Base-by-base conservation (phyloP, 2,797 vertebrate genomes). In the Percopsis omiscomaycus region DNA sequence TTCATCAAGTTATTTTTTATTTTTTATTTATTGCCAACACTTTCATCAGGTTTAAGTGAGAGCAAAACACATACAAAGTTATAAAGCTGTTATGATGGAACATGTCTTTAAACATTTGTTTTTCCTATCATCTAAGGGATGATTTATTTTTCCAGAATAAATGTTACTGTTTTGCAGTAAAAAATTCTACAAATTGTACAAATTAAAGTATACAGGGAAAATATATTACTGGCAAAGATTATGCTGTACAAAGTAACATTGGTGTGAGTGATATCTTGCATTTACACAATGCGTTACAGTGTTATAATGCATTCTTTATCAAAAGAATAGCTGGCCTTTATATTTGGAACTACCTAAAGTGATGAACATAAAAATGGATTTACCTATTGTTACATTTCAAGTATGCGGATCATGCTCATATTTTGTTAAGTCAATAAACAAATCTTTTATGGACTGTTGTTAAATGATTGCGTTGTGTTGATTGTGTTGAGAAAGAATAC, bases 381-480 rank as follows among this genome's bases (percentile, higher is more conserved):
- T 29, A 12, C 29, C 51, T 81, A 81, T 85, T 87, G 81, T 88
- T 86, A 90, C 76, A 81, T 86, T 88, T 84, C 46, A 89, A 79
- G 75, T 85, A 89, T 84, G 74, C 63, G 69, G 64, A 79, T 84
- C 83, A 78, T 84, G 79, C 59, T 80, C 78, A 81, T 84, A 84
- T 87, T 91, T 84, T 79, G 9, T 42, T 9, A 87, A 83, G 71
- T 86, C 84, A 90, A 89, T 89, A 88, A 90, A 90, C 55, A 52
- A 54, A 59, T 4, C 0, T 4, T 75, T 81, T 79, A 45, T 0
- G 14, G 55, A 0, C 45, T 37, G 77, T 55, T 63, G 66, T 58
- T 68, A 14, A 72, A 52, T 59, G 11, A 1, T 5, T 16, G 15
- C 5, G 55, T 57, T 42, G 4, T 44, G 12, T 64, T 44, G n/a